Percentiles rank a stretch among this genome's conserved stretches.
These are phyloP conservation scores for Orientallactaga bullata DNA, from an alignment of 2,113 vertebrate genomes.

Conservation along the genomic window DNA sequence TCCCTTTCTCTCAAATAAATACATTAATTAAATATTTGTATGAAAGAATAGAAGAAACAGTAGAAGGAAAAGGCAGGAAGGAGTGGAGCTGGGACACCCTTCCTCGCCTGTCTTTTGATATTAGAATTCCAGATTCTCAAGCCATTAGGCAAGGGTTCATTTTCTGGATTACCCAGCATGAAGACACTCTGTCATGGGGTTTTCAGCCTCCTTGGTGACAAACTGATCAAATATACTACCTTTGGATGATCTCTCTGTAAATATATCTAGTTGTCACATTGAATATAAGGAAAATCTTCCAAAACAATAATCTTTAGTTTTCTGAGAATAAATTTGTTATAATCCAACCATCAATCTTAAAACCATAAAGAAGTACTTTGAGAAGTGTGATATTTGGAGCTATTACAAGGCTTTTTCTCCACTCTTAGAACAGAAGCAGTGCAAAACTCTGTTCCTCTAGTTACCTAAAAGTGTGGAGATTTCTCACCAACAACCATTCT, in stretches of 20 bases:
- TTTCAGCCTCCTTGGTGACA: neutral
- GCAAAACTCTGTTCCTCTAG: neutral
- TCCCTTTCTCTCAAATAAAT: no score
- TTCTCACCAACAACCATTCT: no score
- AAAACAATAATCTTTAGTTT: constrained; percentile 6
- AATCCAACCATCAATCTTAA: neutral
- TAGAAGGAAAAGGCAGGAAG: no score
- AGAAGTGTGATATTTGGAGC: neutral
- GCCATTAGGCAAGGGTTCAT: neutral
- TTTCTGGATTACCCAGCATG: neutral
- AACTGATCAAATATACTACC: neutral
- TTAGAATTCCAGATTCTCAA: neutral
- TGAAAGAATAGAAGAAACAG: neutral
- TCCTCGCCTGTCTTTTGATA: neutral
- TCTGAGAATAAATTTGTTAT: neutral
- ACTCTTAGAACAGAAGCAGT: neutral
- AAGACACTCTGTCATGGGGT: neutral
- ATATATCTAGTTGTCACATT: neutral
- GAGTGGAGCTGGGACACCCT: neutral
- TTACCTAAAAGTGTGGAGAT: neutral
- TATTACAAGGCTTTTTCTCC: neutral
- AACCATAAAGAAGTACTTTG: neutral
- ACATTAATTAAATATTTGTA: no score
- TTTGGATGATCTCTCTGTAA: neutral
- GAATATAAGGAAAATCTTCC: neutral